Percentiles rank a stretch among this genome's conserved stretches.
These are phyloP conservation scores for Halcyon leucocephala DNA, from an alignment of 2,797 vertebrate genomes.

Conservation along the genomic window DNA sequence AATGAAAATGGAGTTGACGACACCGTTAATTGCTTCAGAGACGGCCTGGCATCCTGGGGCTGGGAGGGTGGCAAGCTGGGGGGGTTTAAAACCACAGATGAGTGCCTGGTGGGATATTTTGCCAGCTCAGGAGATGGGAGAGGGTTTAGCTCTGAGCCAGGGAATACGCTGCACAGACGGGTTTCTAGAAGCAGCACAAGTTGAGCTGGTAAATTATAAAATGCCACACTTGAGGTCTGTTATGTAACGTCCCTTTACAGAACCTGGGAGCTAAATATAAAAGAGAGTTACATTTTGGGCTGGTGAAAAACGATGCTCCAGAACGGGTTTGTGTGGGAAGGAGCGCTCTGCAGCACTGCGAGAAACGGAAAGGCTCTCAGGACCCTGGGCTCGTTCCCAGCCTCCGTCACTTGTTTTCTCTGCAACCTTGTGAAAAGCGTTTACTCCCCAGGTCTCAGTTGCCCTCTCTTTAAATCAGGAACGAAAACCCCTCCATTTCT, in stretches of 20 bases:
- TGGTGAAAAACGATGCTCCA: conserved; percentile 19
- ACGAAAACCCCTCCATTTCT: neutral
- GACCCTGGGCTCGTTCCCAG: conserved; percentile 6
- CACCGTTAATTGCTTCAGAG: neutral
- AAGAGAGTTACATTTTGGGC: conserved; percentile 52
- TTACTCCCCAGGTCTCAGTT: neutral
- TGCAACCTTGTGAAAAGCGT: neutral
- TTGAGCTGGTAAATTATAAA: conserved; percentile 69
- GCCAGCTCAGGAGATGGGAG: neutral
- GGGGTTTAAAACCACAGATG: neutral
- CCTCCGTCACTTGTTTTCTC: neutral
- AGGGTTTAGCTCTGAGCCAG: neutral
- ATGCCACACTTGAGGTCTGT: conserved; percentile 58
- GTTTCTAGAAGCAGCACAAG: conserved; percentile 34
- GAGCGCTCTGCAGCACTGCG: neutral
- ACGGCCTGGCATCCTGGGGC: neutral
- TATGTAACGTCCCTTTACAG: conserved; percentile 66
- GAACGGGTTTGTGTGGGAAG: conserved; percentile 59
- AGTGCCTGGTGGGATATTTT: neutral
- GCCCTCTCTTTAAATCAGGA: conserved; percentile 1
- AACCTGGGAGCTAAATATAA: conserved; percentile 75
- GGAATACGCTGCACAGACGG: neutral
- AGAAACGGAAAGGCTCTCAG: neutral
- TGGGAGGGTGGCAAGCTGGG: fast-evolving
- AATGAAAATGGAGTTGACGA: neutral